phyloP scores from a whole-genome alignment of 2,113 vertebrate species.

The Tachycineta bicolor region DNA sequence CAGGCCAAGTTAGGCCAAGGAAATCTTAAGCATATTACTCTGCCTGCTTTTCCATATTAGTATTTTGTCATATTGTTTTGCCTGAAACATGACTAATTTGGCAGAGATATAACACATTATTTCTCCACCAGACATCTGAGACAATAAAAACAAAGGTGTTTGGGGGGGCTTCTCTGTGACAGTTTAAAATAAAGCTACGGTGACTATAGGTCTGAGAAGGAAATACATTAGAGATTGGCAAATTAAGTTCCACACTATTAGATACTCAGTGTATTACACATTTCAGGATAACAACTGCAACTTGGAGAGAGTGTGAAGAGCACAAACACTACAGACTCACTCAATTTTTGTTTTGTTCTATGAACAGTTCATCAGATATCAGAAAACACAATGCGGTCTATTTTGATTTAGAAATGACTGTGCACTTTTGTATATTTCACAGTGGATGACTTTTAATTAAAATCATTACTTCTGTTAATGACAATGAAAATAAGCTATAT shows the following conservation, averaged over 20 bases:
- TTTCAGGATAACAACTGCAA: neutral
- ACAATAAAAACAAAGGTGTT: neutral
- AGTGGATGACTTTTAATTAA: neutral
- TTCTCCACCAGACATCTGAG: neutral
- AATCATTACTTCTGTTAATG: neutral
- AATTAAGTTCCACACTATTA: neutral
- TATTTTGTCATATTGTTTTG: neutral
- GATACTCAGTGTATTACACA: neutral
- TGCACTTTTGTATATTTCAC: neutral
- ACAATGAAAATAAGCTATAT: neutral
- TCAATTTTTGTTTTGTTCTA: neutral
- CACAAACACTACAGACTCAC: rapidly evolving
- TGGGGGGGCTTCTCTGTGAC: neutral
- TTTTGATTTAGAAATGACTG: neutral
- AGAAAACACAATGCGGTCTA: neutral
- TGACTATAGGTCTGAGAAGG: neutral
- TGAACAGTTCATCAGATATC: neutral
- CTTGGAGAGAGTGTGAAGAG: neutral
- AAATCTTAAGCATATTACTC: neutral
- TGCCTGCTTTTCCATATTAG: neutral
- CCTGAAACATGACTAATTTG: neutral
- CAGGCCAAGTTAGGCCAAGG: neutral
- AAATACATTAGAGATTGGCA: neutral
- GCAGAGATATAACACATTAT: neutral
- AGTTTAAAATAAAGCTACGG: neutral